Base-by-base conservation (phyloP, 35 echinoderm and acorn worm species). In the Heliocidaris erythrogramma region DNA sequence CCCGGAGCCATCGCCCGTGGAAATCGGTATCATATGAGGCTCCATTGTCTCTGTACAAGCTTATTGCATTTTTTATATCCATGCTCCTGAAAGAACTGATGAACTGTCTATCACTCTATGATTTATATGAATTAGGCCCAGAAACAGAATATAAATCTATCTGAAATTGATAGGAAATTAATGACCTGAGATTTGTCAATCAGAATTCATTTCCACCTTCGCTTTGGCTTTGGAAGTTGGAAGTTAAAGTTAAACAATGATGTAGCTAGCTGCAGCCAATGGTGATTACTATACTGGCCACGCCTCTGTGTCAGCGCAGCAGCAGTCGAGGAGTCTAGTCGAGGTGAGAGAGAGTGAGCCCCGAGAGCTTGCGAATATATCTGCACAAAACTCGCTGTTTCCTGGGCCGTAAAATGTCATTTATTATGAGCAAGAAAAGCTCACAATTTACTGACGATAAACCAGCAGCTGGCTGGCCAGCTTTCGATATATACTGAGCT, bases 1-100 rank as follows among this genome's bases (percentile, higher is more conserved):
- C 95, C 11, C 88, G 85, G 2, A 98, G 49, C 92, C 94, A 96
- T 48, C 31, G 31, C 29, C 87, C 87, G 24, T 89, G 31, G 31
- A 48, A 47, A 47, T 89, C 87, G 29, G 31, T 89, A 30, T 89
- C 47, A 89, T 31, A 89, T 32, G 87, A 89, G 31, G 31, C 47
- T 89, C 87, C 87, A 35, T 32, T 89, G 5, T 47, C 87, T 12
- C 11, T 31, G 31, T 89, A 47, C 31, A 48, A 89, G 18, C 31
- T 89, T n/a, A 48, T 16, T 89, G 87, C 87, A 48, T 35, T 89
- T 17, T 89, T 89, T 24, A 47, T 27, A 47, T 89, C 31, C 31
- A 89, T 88, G 47, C 30, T 48, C 31, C 29, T 16, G 17, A 32
- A 24, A n/a, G n/a, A n/a, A 2, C 87, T 89, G 31, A 89, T 89